Evolutionary conservation across 1,140 invertebrate species (phyloP).

Genomic region (Sinonovacula constricta): DNA sequence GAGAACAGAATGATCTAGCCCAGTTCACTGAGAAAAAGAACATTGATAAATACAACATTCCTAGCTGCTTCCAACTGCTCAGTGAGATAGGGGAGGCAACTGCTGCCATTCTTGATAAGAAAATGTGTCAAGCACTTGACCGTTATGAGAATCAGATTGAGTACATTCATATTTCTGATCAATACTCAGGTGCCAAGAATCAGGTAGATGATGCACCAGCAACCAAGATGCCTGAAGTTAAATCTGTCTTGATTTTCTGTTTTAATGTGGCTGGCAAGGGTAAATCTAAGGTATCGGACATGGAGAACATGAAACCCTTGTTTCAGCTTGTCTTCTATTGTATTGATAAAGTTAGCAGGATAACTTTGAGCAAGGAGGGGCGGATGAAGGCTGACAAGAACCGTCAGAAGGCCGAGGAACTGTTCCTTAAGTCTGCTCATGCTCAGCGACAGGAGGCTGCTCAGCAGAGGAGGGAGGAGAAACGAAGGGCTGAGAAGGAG

Average conservation of each 20-base stretch:
- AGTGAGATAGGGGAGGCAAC: slow-evolving; percentile 94
- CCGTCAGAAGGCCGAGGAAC: slow-evolving; percentile 93
- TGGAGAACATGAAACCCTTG: slow-evolving; percentile 88
- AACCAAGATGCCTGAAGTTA: slow-evolving; percentile 85
- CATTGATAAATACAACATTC: slow-evolving; percentile 89
- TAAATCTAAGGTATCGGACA: slow-evolving; percentile 79
- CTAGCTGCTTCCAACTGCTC: slow-evolving; percentile 88
- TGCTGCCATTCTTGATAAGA: slow-evolving; percentile 89
- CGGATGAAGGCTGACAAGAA: slow-evolving; percentile 94
- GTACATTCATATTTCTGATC: slow-evolving; percentile 98
- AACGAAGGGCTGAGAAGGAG: slow-evolving; percentile 94
- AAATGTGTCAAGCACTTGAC: slow-evolving; percentile 86
- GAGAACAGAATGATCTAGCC: slow-evolving; percentile 96
- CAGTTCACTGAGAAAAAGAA: slow-evolving; percentile 92
- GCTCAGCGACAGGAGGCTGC: slow-evolving; percentile 93
- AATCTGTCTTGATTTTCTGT: slow-evolving; percentile 90
- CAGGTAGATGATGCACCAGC: slow-evolving; percentile 81
- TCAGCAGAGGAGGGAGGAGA: slow-evolving; percentile 90
- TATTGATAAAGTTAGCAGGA: slow-evolving; percentile 93
- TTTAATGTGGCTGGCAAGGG: slow-evolving; percentile 83
- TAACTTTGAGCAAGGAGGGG: slow-evolving; percentile 95
- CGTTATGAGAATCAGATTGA: slow-evolving; percentile 94
- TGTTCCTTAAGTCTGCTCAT: slow-evolving; percentile 95
- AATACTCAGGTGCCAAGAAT: slow-evolving; percentile 92
- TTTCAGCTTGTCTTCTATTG: slow-evolving; percentile 94